A percentile compares a stretch with the other conserved stretches of the same genome.
Conservation (phyloP, 2,113 vertebrate species). For the Arvicanthis niloticus region DNA sequence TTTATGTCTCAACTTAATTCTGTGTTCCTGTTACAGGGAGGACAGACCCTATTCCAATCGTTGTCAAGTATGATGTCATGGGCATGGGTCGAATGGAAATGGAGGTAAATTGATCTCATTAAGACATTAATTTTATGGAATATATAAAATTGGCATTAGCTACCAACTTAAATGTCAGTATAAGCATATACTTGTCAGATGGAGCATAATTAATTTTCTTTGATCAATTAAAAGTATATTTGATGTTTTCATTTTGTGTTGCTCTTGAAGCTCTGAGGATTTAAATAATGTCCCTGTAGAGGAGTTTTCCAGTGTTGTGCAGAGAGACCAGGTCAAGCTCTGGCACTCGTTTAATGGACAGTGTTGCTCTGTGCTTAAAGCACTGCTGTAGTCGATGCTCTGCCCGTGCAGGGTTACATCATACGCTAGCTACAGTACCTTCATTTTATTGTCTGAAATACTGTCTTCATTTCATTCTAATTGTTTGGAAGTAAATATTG, state of each 20-base stretch:
- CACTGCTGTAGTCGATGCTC: not conserved
- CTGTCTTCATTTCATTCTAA: not conserved
- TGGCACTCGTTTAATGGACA: not conserved
- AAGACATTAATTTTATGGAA: not conserved
- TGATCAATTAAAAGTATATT: slow-evolving; percentile 20
- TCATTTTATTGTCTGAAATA: not conserved
- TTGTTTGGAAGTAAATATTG: slow-evolving; percentile 15
- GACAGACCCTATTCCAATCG: slow-evolving; percentile 98
- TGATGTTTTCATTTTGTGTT: slow-evolving; percentile 53
- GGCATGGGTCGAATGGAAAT: slow-evolving; percentile 99
- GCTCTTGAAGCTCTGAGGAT: not conserved
- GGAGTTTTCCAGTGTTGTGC: not conserved
- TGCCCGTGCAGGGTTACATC: not conserved
- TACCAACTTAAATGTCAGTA: slow-evolving; percentile 31
- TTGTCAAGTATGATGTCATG: slow-evolving; percentile 99
- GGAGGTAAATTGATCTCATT: slow-evolving; percentile 90
- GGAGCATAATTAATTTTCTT: slow-evolving; percentile 44
- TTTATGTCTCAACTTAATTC: slow-evolving; percentile 80
- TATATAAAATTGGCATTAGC: slow-evolving; percentile 53
- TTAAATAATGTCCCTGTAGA: not conserved
- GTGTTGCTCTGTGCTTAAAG: slow-evolving; percentile 14
- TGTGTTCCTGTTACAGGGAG: slow-evolving; percentile 94
- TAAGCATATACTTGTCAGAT: slow-evolving; percentile 2
- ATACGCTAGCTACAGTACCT: not conserved
- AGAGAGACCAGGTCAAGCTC: not conserved